Evolutionary conservation across 2,888 invertebrate genomes (phyloP).

Genomic region (Platycheirus albimanus): DNA sequence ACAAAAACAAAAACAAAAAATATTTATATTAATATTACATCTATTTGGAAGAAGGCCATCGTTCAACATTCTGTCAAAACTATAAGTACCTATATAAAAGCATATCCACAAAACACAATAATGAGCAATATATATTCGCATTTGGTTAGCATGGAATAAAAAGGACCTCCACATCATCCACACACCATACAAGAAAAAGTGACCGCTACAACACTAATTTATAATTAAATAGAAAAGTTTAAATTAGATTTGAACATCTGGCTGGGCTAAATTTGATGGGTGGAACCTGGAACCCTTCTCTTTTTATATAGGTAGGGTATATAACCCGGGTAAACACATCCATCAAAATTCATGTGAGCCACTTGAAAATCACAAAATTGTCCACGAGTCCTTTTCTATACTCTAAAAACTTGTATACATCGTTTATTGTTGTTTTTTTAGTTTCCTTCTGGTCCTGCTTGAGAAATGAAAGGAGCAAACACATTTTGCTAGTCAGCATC

Average conservation of each 20-base stretch:
- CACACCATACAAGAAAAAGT: constrained; percentile 23
- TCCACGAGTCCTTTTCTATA: constrained; percentile 27
- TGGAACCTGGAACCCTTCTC: neutral
- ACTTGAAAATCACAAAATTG: constrained; percentile 47
- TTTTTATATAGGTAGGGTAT: neutral
- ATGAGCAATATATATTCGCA: constrained; percentile 69
- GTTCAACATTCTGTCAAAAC: constrained; percentile 23
- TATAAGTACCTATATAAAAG: neutral
- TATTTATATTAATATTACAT: constrained; percentile 12
- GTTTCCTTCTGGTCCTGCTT: too few relatives aligned
- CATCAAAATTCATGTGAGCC: constrained; percentile 62
- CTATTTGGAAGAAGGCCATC: constrained; percentile 9
- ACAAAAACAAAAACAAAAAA: neutral
- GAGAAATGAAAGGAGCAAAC: constrained; percentile 10
- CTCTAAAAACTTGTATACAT: too few relatives aligned
- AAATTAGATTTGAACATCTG: constrained; percentile 71
- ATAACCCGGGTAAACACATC: neutral
- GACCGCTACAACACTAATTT: constrained; percentile 68
- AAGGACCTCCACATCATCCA: neutral
- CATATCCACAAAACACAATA: constrained; percentile 16
- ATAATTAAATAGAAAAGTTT: constrained; percentile 73
- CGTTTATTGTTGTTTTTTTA: too few relatives aligned
- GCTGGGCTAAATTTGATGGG: too few relatives aligned
- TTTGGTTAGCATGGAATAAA: constrained; percentile 35
- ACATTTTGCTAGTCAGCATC: constrained; percentile 51